Percentiles rank a stretch among this genome's conserved stretches.
Evolutionary conservation across 2,888 invertebrate species (phyloP).

Genomic region (Agrotis ipsilon): DNA sequence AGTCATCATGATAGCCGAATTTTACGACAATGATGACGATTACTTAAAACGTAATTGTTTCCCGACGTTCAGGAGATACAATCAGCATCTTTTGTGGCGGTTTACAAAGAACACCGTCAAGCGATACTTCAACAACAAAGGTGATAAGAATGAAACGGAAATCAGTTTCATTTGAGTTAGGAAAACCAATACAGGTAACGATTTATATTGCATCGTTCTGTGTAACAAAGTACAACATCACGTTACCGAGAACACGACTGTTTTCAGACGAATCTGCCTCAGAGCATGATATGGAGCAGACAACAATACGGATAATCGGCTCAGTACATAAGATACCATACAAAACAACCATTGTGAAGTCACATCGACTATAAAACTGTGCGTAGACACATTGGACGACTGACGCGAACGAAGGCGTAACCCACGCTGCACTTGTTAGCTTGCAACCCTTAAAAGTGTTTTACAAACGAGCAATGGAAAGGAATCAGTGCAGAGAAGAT

Average conservation of each 20-base stretch:
- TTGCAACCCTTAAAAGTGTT: background rate
- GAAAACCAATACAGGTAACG: slow-evolving; percentile 27
- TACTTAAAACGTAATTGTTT: slow-evolving; percentile 37
- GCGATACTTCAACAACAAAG: slow-evolving; percentile 28
- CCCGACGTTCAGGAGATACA: slow-evolving; percentile 9
- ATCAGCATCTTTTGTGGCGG: slow-evolving; percentile 30
- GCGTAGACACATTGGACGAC: background rate
- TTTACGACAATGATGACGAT: slow-evolving; percentile 6
- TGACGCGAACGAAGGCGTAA: slow-evolving; percentile 16
- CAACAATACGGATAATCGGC: slow-evolving; percentile 15
- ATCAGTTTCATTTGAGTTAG: slow-evolving; percentile 27
- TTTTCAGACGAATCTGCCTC: slow-evolving; percentile 15
- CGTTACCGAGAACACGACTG: background rate
- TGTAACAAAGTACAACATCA: background rate
- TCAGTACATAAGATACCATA: slow-evolving; percentile 27
- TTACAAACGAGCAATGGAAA: slow-evolving; percentile 12
- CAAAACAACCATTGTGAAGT: slow-evolving; percentile 23
- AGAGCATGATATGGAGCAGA: background rate
- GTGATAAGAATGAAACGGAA: slow-evolving; percentile 48
- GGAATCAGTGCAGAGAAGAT: background rate
- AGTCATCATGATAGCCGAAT: slow-evolving; percentile 15
- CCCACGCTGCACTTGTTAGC: slow-evolving; percentile 14
- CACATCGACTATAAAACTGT: slow-evolving; percentile 8
- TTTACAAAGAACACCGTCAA: slow-evolving; percentile 44
- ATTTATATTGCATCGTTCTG: slow-evolving; percentile 6